A percentile compares a stretch with the other conserved stretches of the same genome.
phyloP scores from a whole-genome alignment of 2,113 vertebrate genomes.

The Campylorhamphus procurvoides region DNA sequence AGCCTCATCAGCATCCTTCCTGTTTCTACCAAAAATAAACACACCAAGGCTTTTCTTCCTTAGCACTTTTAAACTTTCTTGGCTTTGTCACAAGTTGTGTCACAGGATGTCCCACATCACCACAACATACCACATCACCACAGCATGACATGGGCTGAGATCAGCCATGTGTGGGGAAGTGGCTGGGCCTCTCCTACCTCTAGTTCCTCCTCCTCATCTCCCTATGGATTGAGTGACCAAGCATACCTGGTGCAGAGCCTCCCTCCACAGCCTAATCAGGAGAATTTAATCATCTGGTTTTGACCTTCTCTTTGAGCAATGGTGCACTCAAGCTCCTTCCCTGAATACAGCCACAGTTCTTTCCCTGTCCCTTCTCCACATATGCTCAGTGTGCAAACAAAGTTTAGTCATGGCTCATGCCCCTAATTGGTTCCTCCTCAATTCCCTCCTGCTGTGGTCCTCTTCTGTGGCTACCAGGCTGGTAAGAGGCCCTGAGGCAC shows the following conservation, averaged over 20 bases:
- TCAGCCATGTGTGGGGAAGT: not conserved
- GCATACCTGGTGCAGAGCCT: not conserved
- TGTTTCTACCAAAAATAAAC: conserved; percentile 35
- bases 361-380: not conserved
- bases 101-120: conserved; percentile 41
- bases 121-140: not conserved
- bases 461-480: not conserved
- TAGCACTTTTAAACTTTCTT: not conserved
- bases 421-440: not conserved
- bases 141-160: not conserved
- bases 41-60: not conserved
- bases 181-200: not conserved
- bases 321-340: not conserved
- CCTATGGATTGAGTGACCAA: not conserved
- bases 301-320: not conserved
- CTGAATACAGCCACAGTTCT: not conserved
- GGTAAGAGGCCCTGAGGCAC: not conserved
- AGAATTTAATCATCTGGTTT: not conserved
- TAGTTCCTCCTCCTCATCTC: not conserved
- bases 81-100: not conserved
- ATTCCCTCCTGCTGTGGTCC: not conserved
- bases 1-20: conserved; percentile 34
- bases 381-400: not conserved
- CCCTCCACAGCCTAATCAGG: not conserved
- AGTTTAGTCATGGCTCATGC: not conserved